A percentile compares a stretch with the other conserved stretches of the same genome.
Conservation (phyloP, 2,113 vertebrate genomes). For the Donacobius atricapilla region DNA sequence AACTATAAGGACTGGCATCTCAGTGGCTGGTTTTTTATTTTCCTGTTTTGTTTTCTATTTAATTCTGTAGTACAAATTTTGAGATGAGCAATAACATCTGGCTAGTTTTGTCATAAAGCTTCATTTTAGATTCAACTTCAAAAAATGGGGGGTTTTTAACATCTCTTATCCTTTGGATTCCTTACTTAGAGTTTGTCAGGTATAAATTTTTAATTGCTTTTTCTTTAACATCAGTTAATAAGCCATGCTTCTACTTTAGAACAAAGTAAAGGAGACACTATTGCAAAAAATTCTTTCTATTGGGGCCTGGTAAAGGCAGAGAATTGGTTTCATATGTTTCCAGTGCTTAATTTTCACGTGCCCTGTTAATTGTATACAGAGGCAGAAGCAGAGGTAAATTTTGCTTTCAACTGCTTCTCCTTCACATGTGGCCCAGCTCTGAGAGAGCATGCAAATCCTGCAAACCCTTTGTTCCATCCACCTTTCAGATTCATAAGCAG, state of each 20-base stretch:
- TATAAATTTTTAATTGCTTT: neutral
- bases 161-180: neutral
- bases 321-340: neutral
- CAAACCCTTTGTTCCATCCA: neutral
- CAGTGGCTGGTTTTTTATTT: accelerated
- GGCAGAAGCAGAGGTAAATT: neutral
- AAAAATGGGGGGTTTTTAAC: neutral
- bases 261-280: neutral
- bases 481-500: neutral
- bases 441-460: neutral
- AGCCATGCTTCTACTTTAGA: neutral
- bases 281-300: neutral
- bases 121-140: neutral
- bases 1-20: neutral
- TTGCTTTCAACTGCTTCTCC: neutral
- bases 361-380: neutral
- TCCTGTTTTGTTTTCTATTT: neutral
- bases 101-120: neutral
- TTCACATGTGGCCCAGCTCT: neutral
- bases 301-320: neutral
- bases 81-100: neutral
- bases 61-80: neutral
- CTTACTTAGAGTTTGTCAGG: neutral
- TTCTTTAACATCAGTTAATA: neutral
- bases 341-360: neutral